Conservation (phyloP, 2,888 invertebrate genomes). For the Bembecia ichneumoniformis region DNA sequence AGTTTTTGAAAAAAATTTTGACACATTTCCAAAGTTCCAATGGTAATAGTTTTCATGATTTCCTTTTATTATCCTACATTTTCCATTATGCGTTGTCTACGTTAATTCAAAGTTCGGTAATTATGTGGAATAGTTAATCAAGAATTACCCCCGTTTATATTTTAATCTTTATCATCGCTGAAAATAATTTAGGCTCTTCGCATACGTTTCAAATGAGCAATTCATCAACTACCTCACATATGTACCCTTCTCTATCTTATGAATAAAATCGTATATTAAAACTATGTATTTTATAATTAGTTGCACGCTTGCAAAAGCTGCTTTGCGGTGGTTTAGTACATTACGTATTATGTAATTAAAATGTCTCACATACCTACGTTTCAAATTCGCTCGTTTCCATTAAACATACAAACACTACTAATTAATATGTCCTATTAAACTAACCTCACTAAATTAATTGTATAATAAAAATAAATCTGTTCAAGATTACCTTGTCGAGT, state of each 20-base stretch:
- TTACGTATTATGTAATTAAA: slow-evolving; percentile 35
- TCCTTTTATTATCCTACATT: slow-evolving; percentile 33
- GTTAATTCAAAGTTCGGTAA: slow-evolving; percentile 18
- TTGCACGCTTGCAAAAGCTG: slow-evolving; percentile 64
- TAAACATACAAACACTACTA: slow-evolving; percentile 30
- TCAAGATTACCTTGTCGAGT: slow-evolving; percentile 57
- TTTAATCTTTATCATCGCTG: background rate
- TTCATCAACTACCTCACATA: slow-evolving; percentile 18
- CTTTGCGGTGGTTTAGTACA: slow-evolving; percentile 57
- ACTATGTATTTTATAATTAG: slow-evolving; percentile 38
- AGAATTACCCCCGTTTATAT: no score
- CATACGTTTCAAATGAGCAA: background rate
- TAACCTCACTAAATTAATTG: slow-evolving; percentile 33
- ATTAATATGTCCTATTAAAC: slow-evolving; percentile 28
- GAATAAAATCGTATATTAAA: slow-evolving; percentile 39
- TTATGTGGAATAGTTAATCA: slow-evolving; percentile 15
- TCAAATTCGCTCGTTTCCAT: slow-evolving; percentile 55
- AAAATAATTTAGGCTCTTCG: background rate
- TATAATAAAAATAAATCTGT: slow-evolving; percentile 55
- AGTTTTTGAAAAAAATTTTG: slow-evolving; percentile 57
- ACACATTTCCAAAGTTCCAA: slow-evolving; percentile 61
- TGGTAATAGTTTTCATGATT: slow-evolving; percentile 36
- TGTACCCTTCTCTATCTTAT: slow-evolving; percentile 27
- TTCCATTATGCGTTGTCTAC: slow-evolving; percentile 57
- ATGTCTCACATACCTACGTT: slow-evolving; percentile 35